Conservation (phyloP, 30 jellyfish, hydroid and myxozoan species). For the Aurelia aurita region DNA sequence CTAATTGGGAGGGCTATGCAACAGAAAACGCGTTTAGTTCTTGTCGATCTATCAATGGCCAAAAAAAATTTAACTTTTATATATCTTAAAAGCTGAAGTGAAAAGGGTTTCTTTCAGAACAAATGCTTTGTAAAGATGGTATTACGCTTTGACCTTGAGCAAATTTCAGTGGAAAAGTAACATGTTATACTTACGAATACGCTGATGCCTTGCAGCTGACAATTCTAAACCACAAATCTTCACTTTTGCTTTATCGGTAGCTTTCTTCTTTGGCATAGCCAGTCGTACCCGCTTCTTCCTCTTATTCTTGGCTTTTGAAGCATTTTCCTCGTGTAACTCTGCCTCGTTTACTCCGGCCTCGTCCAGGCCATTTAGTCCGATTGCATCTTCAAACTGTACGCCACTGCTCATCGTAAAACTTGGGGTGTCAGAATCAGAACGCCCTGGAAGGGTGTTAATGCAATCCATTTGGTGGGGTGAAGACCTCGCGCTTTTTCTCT, state of each 20-base stretch:
- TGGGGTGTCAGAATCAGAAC: conserved; percentile 6
- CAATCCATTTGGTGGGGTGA: neutral
- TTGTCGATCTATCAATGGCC: no score
- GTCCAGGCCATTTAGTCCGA: neutral
- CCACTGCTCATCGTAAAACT: neutral
- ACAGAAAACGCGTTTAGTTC: no score
- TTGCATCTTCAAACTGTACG: neutral
- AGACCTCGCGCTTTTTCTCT: neutral
- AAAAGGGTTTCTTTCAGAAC: no score
- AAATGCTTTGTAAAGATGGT: no score
- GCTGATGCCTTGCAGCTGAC: conserved; percentile 3
- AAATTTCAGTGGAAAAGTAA: no score
- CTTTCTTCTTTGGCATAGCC: neutral
- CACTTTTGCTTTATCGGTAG: neutral
- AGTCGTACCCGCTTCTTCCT: neutral
- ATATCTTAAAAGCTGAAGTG: no score
- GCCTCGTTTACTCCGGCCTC: neutral
- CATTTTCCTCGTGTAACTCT: neutral
- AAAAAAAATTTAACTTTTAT: no score
- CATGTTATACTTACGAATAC: neutral
- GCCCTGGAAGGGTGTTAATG: conserved; percentile 23
- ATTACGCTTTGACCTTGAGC: no score
- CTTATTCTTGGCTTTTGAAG: neutral
- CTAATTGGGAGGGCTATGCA: no score
- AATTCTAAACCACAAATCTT: conserved; percentile 29